Evolutionary conservation across 2,113 vertebrate species (phyloP).

Genomic region (Emydura subglobosa): DNA sequence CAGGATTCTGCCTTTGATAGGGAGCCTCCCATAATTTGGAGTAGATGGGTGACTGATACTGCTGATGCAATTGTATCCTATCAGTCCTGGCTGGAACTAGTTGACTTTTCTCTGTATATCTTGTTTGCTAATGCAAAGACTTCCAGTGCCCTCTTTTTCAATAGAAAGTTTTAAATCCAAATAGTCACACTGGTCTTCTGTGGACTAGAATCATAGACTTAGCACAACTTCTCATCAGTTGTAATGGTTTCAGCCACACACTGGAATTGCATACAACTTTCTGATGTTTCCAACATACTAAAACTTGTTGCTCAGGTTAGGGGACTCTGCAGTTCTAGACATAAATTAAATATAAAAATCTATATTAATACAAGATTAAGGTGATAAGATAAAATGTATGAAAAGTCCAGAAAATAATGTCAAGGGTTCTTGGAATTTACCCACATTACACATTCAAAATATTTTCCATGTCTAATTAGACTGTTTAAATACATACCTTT

Average conservation of each 20-base stretch:
- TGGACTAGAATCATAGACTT: not conserved
- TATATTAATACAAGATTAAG: not conserved
- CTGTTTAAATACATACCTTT: not conserved
- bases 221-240: not conserved
- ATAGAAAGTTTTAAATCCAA: not conserved
- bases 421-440: not conserved
- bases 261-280: not conserved
- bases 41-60: not conserved
- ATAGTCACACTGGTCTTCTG: not conserved
- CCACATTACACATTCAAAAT: not conserved
- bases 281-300: not conserved
- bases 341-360: not conserved
- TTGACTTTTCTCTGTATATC: constrained; percentile 13
- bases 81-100: not conserved
- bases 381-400: rapidly evolving
- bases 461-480: not conserved
- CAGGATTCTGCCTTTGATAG: not conserved
- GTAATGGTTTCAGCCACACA: not conserved
- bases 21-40: not conserved
- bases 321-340: not conserved
- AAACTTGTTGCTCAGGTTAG: not conserved
- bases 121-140: not conserved
- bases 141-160: not conserved
- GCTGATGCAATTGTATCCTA: not conserved
- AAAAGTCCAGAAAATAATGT: not conserved